Evolutionary conservation across 2,888 invertebrate genomes (phyloP), one percentile per base, ranked within the genome.

Genomic region (Adelphocoris suturalis): DNA sequence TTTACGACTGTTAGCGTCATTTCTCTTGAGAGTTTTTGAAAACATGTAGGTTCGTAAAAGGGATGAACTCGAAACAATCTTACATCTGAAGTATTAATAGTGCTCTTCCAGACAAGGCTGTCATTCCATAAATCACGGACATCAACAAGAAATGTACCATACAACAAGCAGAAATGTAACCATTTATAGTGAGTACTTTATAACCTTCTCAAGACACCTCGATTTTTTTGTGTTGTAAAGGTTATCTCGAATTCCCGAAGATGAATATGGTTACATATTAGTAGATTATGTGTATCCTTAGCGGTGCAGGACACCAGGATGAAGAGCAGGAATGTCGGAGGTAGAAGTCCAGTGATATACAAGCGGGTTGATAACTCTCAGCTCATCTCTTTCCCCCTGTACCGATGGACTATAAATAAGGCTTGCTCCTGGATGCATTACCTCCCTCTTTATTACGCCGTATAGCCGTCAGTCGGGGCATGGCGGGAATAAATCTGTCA

Each of bases 351-450:
- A 57, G 87, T 87, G 87, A 87, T 87, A 87, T 87, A 87, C 87
- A 87, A 87, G 87, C 87, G 48, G 76, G 14, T 76, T 87, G 87
- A 87, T 87, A 87, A 87, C 87, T 87, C 87, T 27, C 78, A 48
- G 76, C 76, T 87, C 87, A 87, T 87, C 87, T 76, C 87, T 61
- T n/a, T 37, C 86, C 7, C 76, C 75, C 68, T 68, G 75, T 87
- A 2, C 80, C 89, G 89, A 89, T 89, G 89, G 82, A 89, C 89
- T 81, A 82, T 89, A 89, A 89, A 89, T 89, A 89, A 89, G 81
- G 89, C 61, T 19, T 57, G 89, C 89, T 89, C 82, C 89, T 89
- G 89, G 89, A 89, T 89, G 89, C 89, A 89, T 89, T 89, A 89
- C 89, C 89, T 89, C 61, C 89, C 89, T 89, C 81, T 89, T 89